Percentiles rank a stretch among this genome's conserved stretches.
These are phyloP conservation scores for Abramis brama DNA, from an alignment of 2,113 vertebrate genomes.

Conservation along the genomic window DNA sequence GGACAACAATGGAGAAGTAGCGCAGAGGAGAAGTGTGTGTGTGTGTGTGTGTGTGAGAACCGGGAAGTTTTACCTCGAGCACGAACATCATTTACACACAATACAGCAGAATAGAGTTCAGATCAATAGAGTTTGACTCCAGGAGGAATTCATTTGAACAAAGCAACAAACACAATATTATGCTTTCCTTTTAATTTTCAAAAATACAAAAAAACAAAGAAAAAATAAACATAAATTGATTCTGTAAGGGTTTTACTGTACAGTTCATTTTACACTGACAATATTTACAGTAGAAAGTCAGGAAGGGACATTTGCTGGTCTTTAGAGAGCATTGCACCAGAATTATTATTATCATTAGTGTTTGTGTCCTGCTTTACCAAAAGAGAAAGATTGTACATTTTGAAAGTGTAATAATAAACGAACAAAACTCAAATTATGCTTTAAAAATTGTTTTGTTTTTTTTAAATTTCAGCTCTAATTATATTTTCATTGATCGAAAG, in stretches of 20 bases:
- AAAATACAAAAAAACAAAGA: slow-evolving; percentile 51
- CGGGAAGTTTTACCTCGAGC: no score
- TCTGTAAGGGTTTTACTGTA: slow-evolving; percentile 8
- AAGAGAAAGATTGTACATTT: neutral
- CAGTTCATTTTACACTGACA: slow-evolving; percentile 27
- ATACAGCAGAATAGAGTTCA: slow-evolving; percentile 7
- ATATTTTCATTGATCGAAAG: no score
- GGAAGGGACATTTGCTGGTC: no score
- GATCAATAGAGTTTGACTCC: neutral
- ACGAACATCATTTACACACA: no score
- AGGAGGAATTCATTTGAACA: neutral
- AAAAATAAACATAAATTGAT: neutral
- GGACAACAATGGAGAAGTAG: no score
- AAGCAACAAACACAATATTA: neutral
- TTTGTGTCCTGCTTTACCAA: neutral
- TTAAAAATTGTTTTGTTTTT: no score
- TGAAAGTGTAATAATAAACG: no score
- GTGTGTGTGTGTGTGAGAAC: no score
- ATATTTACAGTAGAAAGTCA: neutral
- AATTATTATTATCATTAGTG: neutral
- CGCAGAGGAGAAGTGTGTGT: no score
- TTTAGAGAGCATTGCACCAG: no score
- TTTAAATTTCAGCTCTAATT: no score
- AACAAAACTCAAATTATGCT: no score
- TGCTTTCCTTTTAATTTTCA: slow-evolving; percentile 50